Evolutionary conservation across 2,888 invertebrate species (phyloP), one percentile per base, ranked within the genome.

Genomic region (Adelphocoris suturalis): DNA sequence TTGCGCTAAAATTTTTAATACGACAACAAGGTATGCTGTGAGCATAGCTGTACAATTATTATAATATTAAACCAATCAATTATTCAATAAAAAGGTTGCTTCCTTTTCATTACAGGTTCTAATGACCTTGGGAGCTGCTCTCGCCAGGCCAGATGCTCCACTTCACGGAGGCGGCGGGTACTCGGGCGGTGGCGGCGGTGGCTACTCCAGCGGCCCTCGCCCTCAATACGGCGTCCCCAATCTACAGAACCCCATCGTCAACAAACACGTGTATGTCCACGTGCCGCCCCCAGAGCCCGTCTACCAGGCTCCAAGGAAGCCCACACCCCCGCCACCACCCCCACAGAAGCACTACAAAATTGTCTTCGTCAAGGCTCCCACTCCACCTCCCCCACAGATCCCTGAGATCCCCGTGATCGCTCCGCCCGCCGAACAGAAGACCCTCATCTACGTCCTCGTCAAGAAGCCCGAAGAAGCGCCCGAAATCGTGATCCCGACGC

Each of bases 231-330:
- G 96, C 23, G 95, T 96, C 12, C 96, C 97, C 0, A 94, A 95
- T 91, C 37, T 37, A 91, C 96, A 96, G 92, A 96, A 96, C 90
- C 96, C 97, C 89, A 96, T 97, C 61, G 95, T 97, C 86, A 97
- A 97, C 94, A 98, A 98, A 93, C 97, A 97, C 93, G 97, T 98
- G 16, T 98, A 97, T 94, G 97, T 98, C 23, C 97, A 97, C 93
- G 97, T 97, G 23, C 97, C 97, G 84, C 97, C 97, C 89, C 97
- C 97, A 92, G 97, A 97, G 93, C 93, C 94, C 3, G 96, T 96
- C 48, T 97, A 97, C 92, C 95, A 96, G 92, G 95, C 95, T 57
- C 95, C 91, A 19, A 91, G 75, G 78, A 90, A 87, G 86, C 95
- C 94, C 90, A 91, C 92, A 0, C 93, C 94, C 0, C 93, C 93